Conservation (phyloP, 1,140 invertebrate species). For the Drosophila parvula region DNA sequence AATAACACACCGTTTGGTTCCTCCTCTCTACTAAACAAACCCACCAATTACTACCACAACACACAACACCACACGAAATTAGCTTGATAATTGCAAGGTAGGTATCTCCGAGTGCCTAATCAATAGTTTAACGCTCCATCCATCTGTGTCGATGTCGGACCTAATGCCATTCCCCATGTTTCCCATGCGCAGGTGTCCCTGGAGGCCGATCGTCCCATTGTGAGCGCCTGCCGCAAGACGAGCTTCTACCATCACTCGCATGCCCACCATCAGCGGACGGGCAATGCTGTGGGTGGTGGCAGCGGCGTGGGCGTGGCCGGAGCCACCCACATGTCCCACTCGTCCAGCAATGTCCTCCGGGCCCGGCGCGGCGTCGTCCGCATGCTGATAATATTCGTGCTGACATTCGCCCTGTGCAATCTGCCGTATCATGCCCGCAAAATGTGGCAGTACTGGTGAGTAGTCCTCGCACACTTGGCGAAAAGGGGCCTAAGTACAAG, state of each 20-base stretch:
- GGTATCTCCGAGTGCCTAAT: constrained; percentile 27
- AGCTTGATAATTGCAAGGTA: constrained; percentile 78
- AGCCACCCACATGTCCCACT: constrained; percentile 85
- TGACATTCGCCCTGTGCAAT: constrained; percentile 93
- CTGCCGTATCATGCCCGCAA: constrained; percentile 93
- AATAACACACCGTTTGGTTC: constrained; percentile 32
- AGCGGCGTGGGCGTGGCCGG: constrained; percentile 40
- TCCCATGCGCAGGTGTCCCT: constrained; percentile 79
- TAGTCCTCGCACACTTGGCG: neutral
- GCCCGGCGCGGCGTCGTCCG: constrained; percentile 89
- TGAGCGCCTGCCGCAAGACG: constrained; percentile 81
- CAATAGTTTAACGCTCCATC: constrained; percentile 7
- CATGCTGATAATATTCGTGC: constrained; percentile 92
- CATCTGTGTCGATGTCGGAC: neutral
- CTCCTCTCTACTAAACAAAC: constrained; percentile 42
- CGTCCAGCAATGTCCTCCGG: constrained; percentile 88
- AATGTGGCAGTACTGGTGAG: constrained; percentile 90
- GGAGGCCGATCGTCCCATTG: constrained; percentile 82
- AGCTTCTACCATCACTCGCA: constrained; percentile 73
- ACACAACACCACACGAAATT: constrained; percentile 52
- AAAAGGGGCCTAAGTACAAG: neutral
- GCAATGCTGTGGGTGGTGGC: constrained; percentile 40
- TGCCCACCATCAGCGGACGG: constrained; percentile 57
- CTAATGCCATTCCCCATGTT: constrained; percentile 36
- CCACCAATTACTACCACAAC: constrained; percentile 37